These are phyloP conservation scores for Lates japonicus DNA, from an alignment of 2,797 vertebrate species.

Conservation along the genomic window DNA sequence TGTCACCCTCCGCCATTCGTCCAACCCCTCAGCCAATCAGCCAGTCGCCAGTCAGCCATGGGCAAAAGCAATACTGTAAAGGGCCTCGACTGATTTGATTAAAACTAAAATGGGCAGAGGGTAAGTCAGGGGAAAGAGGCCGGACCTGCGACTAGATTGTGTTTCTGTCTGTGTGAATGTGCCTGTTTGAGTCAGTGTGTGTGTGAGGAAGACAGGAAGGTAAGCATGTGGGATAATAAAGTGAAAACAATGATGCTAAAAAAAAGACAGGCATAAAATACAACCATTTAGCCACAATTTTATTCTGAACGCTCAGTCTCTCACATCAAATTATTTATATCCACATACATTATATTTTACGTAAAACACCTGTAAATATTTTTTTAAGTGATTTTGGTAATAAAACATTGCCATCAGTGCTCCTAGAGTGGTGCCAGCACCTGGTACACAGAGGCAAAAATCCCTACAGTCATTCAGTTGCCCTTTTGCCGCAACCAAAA, in stretches of 20 bases:
- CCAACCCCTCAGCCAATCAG: constrained; percentile 14
- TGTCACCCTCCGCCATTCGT: constrained; percentile 7
- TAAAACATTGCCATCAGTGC: too few relatives aligned
- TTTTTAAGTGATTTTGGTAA: too few relatives aligned
- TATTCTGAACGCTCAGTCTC: too few relatives aligned
- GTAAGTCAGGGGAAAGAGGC: constrained; percentile 15
- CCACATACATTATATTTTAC: too few relatives aligned
- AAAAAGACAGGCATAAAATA: not conserved
- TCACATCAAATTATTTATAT: too few relatives aligned
- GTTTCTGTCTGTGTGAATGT: not conserved
- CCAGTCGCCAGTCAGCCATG: constrained; percentile 22
- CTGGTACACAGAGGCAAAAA: not conserved
- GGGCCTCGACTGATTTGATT: constrained; percentile 43
- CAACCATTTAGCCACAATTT: too few relatives aligned
- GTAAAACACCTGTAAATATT: too few relatives aligned
- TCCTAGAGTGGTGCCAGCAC: too few relatives aligned
- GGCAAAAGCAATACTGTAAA: constrained; percentile 40
- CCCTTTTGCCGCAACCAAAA: not conserved
- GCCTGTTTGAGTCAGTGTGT: not conserved
- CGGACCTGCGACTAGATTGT: not conserved
- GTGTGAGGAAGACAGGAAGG: not conserved
- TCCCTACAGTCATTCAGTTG: not conserved
- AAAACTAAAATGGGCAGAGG: constrained; percentile 11
- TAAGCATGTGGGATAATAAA: not conserved
- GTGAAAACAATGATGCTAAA: not conserved